phyloP scores from a whole-genome alignment of 2,888 invertebrate species.

The Drosophila neutralis region DNA sequence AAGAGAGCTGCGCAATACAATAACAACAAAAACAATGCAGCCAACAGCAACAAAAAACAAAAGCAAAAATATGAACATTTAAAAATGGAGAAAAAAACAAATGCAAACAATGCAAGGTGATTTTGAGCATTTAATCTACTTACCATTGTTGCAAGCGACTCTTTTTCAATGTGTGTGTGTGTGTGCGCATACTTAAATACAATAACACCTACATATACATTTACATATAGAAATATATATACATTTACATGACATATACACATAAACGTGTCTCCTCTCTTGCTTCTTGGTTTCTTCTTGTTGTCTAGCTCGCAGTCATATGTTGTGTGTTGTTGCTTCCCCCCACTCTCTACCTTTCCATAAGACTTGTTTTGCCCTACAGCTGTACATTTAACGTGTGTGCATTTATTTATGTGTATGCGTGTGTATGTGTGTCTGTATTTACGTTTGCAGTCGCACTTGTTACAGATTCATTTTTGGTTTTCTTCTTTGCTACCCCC shows the following conservation, averaged over 20 bases:
- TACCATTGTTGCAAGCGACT: constrained; percentile 29
- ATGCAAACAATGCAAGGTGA: constrained; percentile 60
- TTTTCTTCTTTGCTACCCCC: constrained; percentile 42
- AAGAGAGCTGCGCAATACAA: constrained; percentile 53
- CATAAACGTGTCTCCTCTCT: constrained; percentile 32
- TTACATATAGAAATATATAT: constrained; percentile 15
- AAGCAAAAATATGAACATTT: constrained; percentile 30
- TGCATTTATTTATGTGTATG: not conserved
- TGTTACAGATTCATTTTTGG: constrained; percentile 66
- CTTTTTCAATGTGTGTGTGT: constrained; percentile 11
- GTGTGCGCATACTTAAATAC: constrained; percentile 24
- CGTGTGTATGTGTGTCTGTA: constrained; percentile 6
- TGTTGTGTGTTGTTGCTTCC: constrained; percentile 4
- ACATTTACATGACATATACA: constrained; percentile 16
- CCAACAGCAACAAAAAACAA: constrained; percentile 38
- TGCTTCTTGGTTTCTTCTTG: constrained; percentile 34
- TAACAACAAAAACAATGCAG: constrained; percentile 54
- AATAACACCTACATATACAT: constrained; percentile 17
- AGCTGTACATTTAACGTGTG: constrained; percentile 30
- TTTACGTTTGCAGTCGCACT: constrained; percentile 48
- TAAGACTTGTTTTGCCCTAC: constrained; percentile 50
- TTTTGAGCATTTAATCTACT: constrained; percentile 58
- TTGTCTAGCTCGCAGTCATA: constrained; percentile 51
- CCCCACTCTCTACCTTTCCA: not conserved
- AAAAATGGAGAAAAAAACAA: constrained; percentile 20